A percentile compares a stretch with the other conserved stretches of the same genome.
These are phyloP conservation scores for Thyatira batis DNA, from an alignment of 2,888 invertebrate species.

Conservation along the genomic window DNA sequence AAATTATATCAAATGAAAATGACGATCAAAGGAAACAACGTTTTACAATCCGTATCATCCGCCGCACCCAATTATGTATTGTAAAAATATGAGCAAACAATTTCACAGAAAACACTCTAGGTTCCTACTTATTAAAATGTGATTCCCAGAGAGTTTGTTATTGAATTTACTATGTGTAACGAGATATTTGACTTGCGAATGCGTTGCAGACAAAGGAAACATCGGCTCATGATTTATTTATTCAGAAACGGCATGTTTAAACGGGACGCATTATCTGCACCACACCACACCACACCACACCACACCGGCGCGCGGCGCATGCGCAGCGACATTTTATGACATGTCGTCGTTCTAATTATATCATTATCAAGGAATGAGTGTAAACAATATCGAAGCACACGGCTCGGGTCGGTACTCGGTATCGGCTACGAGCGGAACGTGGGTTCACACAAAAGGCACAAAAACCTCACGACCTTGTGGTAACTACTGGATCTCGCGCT, in stretches of 20 bases:
- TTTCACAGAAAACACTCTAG: too few relatives aligned
- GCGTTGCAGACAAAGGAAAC: background rate
- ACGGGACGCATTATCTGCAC: background rate
- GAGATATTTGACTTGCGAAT: too few relatives aligned
- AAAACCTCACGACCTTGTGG: background rate
- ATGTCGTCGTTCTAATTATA: background rate
- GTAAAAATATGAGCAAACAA: too few relatives aligned
- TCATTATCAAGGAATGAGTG: too few relatives aligned
- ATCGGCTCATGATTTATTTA: background rate
- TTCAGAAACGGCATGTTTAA: background rate
- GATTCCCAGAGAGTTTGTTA: background rate
- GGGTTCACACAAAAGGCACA: background rate
- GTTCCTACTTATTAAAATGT: too few relatives aligned
- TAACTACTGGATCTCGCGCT: background rate
- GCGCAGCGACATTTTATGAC: background rate
- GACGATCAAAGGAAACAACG: too few relatives aligned
- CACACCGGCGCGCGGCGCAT: too few relatives aligned
- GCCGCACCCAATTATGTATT: too few relatives aligned
- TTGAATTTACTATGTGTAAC: too few relatives aligned
- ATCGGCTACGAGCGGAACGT: background rate
- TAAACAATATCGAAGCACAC: background rate
- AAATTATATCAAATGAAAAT: too few relatives aligned
- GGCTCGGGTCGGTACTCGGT: background rate
- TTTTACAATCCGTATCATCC: too few relatives aligned
- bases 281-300: too few relatives aligned